phyloP scores from a whole-genome alignment of 2,113 vertebrate genomes.

The Lontra canadensis region DNA sequence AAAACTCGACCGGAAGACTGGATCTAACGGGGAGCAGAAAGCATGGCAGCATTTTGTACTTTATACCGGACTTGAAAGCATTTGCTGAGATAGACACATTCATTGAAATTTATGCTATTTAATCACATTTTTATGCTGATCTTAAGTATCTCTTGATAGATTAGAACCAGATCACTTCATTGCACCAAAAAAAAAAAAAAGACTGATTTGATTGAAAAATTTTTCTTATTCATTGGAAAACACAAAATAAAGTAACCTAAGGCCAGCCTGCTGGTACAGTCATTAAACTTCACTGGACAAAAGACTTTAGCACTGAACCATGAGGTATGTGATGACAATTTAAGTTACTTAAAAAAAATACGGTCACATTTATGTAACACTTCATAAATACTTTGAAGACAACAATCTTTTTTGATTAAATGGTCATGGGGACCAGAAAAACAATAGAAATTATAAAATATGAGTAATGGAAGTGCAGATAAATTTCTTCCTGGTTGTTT shows the following conservation, averaged over 20 bases:
- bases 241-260: conserved; percentile 49
- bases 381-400: conserved; percentile 68
- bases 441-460: conserved; percentile 54
- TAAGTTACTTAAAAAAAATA: conserved; percentile 47
- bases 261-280: conserved; percentile 18
- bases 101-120: not conserved
- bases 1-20: conserved; percentile 92
- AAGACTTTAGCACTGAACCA: not conserved
- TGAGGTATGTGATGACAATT: conserved; percentile 55
- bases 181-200: not conserved
- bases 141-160: conserved; percentile 39
- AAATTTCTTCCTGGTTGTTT: conserved; percentile 42
- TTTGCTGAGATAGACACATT: not conserved
- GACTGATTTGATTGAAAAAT: not conserved
- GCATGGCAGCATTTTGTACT: conserved; percentile 57
- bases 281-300: conserved; percentile 54
- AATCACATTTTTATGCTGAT: conserved; percentile 4
- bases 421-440: conserved; percentile 44
- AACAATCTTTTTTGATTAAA: conserved; percentile 65
- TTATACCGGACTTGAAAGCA: not conserved
- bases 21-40: conserved; percentile 88
- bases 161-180: not conserved
- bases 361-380: conserved; percentile 49
- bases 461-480: conserved; percentile 34
- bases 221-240: conserved; percentile 47